Conservation (phyloP, 2,113 vertebrate species). For the Scalopus aquaticus region DNA sequence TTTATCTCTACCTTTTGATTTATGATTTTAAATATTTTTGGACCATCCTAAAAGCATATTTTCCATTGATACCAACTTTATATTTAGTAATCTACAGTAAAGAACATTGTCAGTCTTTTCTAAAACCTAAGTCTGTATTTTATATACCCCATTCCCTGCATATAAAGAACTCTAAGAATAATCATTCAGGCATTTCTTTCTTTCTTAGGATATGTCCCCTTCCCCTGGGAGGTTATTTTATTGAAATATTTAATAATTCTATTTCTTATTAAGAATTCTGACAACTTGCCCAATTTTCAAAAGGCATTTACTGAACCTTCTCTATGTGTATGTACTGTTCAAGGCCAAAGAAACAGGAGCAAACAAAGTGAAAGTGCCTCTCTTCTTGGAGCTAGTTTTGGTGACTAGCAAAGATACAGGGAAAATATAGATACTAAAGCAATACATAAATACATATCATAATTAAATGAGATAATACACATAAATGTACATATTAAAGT, state of each 20-base stretch:
- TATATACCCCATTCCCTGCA: not conserved
- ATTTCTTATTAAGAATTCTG: conserved; percentile 48
- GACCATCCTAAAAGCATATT: not conserved
- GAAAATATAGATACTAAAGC: not conserved
- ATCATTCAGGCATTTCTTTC: not conserved
- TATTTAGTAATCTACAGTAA: not conserved
- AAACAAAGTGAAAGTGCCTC: conserved; percentile 1
- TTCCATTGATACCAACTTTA: not conserved
- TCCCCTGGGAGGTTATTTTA: not conserved
- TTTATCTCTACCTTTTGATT: not conserved
- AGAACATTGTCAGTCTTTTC: not conserved
- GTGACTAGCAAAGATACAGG: not conserved
- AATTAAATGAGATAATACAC: not conserved
- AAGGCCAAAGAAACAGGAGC: not conserved
- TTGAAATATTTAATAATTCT: conserved; percentile 36
- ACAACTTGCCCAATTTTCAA: not conserved
- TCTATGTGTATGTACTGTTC: conserved; percentile 4
- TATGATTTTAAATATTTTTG: conserved; percentile 21
- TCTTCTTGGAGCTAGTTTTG: not conserved
- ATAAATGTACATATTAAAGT: not conserved
- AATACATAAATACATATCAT: not conserved
- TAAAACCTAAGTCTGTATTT: conserved; percentile 7
- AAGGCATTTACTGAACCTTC: not conserved
- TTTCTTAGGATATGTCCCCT: conserved; percentile 1
- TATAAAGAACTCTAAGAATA: conserved; percentile 26